Evolutionary conservation across 2,888 invertebrate genomes (phyloP), one percentile per base, ranked within the genome.

Genomic region (Busseola fusca): DNA sequence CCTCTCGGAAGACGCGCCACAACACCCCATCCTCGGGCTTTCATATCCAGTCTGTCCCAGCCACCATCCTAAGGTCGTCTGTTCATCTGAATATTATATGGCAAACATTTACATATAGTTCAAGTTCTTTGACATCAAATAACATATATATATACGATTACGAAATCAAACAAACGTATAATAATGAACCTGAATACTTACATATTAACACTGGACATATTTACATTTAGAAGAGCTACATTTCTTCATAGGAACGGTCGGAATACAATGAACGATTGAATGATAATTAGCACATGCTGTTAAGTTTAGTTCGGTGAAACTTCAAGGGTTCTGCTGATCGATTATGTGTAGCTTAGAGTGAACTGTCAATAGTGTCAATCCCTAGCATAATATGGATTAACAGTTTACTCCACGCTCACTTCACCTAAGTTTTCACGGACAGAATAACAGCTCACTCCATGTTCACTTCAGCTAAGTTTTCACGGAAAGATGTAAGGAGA

Each of bases 261-360:
- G n/a, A 76, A 81, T 52, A 87, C 86, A 87, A 87, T 82, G 80
- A 69, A 83, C 83, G 64, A 85, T 84, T 78, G 77, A 80, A 87
- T 82, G 81, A 62, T 82, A 83, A 82, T 81, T 62, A 64, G 50
- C 27, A 69, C 56, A 27, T 73, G 57, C 37, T 56, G 58, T 50
- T 16, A 30, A 40, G 40, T 78, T 52, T 63, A 50, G 52, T 72
- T 64, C 27, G 18, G 9, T 18, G 16, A 12, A 58, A 59, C 16
- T 54, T 30, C 30, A 9, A 16, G 63, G 80, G 79, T 80, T 80
- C 80, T 52, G 34, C 34, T 7, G 34, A 34, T 34, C 34, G 34
- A 34, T 34, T 34, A 6, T 34, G 34, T 34, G 34, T 5, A 34
- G 34, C 6, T 34, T 34, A 34, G 5, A 34, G 5, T 34, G 34